Conservation (phyloP, 2,888 invertebrate species). For the Epinotia brunnichana region DNA sequence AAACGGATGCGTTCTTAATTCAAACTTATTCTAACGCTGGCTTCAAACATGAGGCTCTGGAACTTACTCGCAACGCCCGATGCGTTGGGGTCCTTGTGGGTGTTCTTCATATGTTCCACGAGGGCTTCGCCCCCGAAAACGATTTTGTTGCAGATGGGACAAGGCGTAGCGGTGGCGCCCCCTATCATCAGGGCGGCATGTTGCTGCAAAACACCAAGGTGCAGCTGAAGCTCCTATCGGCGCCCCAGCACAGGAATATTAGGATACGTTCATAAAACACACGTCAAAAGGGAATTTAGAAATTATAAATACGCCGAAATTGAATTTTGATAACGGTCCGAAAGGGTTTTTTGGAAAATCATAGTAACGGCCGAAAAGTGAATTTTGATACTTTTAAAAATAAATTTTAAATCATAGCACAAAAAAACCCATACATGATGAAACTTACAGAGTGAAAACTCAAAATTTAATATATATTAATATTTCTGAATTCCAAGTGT, state of each 20-base stretch:
- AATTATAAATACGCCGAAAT: constrained; percentile 57
- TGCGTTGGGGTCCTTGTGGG: constrained; percentile 96
- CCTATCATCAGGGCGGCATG: constrained; percentile 96
- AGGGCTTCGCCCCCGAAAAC: constrained; percentile 96
- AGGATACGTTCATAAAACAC: constrained; percentile 63
- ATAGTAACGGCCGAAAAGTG: constrained; percentile 28
- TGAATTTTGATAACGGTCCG: constrained; percentile 61
- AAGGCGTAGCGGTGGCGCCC: constrained; percentile 95
- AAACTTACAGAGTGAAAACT: not conserved
- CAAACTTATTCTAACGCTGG: constrained; percentile 30
- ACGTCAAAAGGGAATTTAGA: constrained; percentile 63
- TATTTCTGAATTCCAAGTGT: not conserved
- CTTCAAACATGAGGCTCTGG: constrained; percentile 58
- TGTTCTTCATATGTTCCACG: constrained; percentile 98
- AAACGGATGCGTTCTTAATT: constrained; percentile 53
- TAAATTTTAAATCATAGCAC: constrained; percentile 1
- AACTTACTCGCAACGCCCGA: constrained; percentile 95
- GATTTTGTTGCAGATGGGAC: constrained; percentile 97
- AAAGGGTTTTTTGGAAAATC: constrained; percentile 53
- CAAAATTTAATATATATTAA: not conserved
- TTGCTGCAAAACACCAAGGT: constrained; percentile 97
- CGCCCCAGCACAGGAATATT: constrained; percentile 79
- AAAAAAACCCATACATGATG: not conserved
- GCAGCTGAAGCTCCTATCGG: constrained; percentile 93
- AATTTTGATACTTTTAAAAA: constrained; percentile 21